Evolutionary conservation across 2,797 vertebrate species (phyloP).

Genomic region (Halcyon leucocephala): DNA sequence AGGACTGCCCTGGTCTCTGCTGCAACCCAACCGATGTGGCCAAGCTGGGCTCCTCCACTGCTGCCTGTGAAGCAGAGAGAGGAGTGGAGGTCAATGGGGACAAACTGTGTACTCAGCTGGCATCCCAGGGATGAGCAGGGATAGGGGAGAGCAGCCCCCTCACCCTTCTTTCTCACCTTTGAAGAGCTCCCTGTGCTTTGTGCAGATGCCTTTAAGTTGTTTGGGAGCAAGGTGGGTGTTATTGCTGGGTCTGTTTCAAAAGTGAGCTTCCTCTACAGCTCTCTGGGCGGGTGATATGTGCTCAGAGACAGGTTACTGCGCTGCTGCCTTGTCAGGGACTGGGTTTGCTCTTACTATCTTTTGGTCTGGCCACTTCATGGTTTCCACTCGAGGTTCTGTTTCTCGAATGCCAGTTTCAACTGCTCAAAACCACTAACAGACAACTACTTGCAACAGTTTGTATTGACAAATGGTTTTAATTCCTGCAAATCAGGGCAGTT

Average conservation of each 20-base stretch:
- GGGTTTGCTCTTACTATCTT: not conserved
- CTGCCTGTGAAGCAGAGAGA: fast-evolving
- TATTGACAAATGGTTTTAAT: not conserved
- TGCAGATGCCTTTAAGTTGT: not conserved
- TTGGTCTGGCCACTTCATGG: not conserved
- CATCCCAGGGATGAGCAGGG: fast-evolving
- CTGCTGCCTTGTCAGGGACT: not conserved
- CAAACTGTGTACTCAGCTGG: fast-evolving
- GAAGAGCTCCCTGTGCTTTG: not conserved
- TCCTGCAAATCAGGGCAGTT: not conserved
- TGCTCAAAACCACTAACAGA: not conserved
- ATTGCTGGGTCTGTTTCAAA: not conserved
- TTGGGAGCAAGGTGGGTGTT: not conserved
- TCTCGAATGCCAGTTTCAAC: not conserved
- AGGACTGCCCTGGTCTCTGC: not conserved
- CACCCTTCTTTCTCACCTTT: not conserved
- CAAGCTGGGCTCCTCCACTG: not conserved
- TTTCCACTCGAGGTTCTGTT: not conserved
- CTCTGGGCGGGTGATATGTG: fast-evolving
- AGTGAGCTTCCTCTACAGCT: fast-evolving
- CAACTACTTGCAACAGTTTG: not conserved
- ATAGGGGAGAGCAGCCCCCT: not conserved
- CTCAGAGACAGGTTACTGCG: fast-evolving
- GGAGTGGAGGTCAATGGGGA: fast-evolving
- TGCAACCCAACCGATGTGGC: fast-evolving